Percentiles rank a stretch among this genome's conserved stretches.
Conservation (phyloP, 1,140 invertebrate genomes). For the Drosophila murphyi region DNA sequence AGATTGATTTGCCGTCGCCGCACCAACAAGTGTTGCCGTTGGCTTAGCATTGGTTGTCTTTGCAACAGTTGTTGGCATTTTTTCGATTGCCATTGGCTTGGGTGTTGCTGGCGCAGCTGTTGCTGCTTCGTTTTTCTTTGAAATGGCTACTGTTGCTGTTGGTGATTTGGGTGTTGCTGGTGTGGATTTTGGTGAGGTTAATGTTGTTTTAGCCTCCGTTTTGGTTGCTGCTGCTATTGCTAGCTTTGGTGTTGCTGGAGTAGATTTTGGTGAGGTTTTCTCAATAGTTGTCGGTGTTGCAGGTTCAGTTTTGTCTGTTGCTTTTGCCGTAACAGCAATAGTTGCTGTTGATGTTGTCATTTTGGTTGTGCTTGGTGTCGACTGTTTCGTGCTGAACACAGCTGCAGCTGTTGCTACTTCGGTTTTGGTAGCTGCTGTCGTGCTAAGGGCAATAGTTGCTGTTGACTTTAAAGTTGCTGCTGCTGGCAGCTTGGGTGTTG, state of each 20-base stretch:
- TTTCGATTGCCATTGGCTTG: background rate
- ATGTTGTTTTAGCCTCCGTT: background rate
- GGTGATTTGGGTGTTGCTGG: conserved; percentile 12
- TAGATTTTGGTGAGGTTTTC: conserved; percentile 10
- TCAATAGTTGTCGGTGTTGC: background rate
- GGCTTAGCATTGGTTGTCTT: conserved; percentile 8
- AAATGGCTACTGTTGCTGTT: conserved; percentile 7
- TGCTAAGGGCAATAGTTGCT: background rate
- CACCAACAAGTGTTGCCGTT: conserved; percentile 35
- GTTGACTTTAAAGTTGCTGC: conserved; percentile 16
- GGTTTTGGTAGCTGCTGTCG: conserved; percentile 2
- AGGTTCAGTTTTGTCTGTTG: conserved; percentile 10
- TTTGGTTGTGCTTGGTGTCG: conserved; percentile 24
- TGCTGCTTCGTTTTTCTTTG: too few species aligned
- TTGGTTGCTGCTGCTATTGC: conserved; percentile 18
- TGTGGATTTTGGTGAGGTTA: conserved; percentile 17
- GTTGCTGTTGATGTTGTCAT: conserved; percentile 8
- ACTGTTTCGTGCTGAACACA: background rate
- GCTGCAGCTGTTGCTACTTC: background rate
- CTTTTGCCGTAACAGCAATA: conserved; percentile 3
- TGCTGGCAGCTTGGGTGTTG: conserved; percentile 20
- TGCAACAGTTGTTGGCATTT: conserved; percentile 13
- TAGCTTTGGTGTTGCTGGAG: background rate
- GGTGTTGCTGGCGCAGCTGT: conserved; percentile 6
- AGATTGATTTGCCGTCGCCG: conserved; percentile 19